phyloP scores from a whole-genome alignment of 2,888 invertebrate genomes.

The Apotomis capreana region DNA sequence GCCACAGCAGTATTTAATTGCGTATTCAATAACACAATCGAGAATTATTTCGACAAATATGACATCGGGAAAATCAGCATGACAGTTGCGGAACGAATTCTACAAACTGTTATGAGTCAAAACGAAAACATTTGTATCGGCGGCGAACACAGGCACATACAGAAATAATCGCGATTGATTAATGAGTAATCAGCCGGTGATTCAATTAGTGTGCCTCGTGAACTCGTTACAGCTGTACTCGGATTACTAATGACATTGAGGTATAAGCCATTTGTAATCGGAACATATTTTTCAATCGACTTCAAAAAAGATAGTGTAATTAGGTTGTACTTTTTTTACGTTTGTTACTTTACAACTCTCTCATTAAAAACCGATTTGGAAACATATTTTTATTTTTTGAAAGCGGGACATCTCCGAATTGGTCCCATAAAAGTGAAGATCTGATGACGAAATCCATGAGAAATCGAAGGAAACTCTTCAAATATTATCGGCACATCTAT shows the following conservation, averaged over 20 bases:
- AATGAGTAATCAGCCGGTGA: conserved; percentile 40
- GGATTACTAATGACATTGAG: not conserved
- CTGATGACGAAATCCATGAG: too few relatives aligned
- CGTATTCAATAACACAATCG: not conserved
- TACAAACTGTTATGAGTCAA: conserved; percentile 32
- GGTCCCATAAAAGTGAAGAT: too few relatives aligned
- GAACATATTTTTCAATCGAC: too few relatives aligned
- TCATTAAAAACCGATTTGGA: too few relatives aligned
- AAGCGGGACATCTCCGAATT: too few relatives aligned
- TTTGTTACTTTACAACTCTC: too few relatives aligned
- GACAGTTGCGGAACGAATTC: conserved; percentile 30
- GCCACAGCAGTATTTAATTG: not conserved
- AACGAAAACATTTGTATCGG: conserved; percentile 36
- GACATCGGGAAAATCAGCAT: conserved; percentile 3
- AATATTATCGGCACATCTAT: too few relatives aligned
- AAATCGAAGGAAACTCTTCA: too few relatives aligned
- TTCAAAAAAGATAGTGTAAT: too few relatives aligned
- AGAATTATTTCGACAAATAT: not conserved
- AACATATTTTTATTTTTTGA: too few relatives aligned
- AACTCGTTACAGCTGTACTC: conserved; percentile 3
- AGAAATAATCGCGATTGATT: conserved; percentile 29
- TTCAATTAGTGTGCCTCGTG: conserved; percentile 28
- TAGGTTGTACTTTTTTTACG: too few relatives aligned
- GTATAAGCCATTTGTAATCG: not conserved
- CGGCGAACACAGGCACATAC: conserved; percentile 7